A percentile compares a stretch with the other conserved stretches of the same genome.
Evolutionary conservation across 2,113 vertebrate species (phyloP).

Genomic region (Caloenas nicobarica): DNA sequence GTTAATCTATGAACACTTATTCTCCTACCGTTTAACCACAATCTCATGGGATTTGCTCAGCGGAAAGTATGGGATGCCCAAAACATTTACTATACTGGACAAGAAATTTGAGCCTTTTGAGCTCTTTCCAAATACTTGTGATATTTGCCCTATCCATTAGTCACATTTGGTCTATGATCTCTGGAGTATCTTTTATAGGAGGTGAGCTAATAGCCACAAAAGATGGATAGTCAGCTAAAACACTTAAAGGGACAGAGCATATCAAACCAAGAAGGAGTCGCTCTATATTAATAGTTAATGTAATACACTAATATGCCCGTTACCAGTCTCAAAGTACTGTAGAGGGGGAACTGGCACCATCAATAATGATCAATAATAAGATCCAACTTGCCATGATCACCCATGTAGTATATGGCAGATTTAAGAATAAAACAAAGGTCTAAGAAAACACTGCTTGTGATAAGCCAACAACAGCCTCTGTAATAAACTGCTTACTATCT

Average conservation of each 20-base stretch:
- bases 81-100: conserved; percentile 15
- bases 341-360: not conserved
- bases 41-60: not conserved
- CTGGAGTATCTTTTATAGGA: conserved; percentile 10
- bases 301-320: not conserved
- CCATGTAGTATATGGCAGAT: accelerated
- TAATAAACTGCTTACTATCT: not conserved
- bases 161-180: conserved; percentile 20
- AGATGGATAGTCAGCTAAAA: conserved; percentile 2
- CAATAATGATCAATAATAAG: not conserved
- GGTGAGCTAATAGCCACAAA: not conserved
- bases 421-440: not conserved
- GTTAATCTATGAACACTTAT: conserved; percentile 23
- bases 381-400: not conserved
- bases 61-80: not conserved
- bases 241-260: not conserved
- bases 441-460: not conserved
- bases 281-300: not conserved
- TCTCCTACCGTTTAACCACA: not conserved
- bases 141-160: conserved; percentile 34
- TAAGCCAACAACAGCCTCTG: not conserved
- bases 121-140: conserved; percentile 29
- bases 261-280: not conserved
- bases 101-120: conserved; percentile 10
- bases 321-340: not conserved